phyloP scores from a whole-genome alignment of 2,888 invertebrate species.

The Parapristionchus giblindavisi region DNA sequence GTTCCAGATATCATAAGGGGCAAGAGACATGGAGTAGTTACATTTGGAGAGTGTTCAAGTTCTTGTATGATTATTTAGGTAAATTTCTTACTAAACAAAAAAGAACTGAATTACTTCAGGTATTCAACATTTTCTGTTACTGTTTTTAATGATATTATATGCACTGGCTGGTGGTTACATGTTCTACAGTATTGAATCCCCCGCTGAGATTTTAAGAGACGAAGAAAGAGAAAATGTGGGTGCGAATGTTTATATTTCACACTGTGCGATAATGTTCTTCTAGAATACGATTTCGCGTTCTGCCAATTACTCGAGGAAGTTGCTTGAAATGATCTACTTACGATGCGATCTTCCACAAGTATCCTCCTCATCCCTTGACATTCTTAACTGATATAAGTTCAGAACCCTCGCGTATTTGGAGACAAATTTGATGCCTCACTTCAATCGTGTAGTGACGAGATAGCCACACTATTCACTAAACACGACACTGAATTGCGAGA shows the following conservation, averaged over 20 bases:
- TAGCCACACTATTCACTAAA: neutral
- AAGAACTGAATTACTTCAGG: constrained; percentile 34
- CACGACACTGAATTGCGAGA: constrained; percentile 22
- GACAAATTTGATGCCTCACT: neutral
- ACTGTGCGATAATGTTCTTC: neutral
- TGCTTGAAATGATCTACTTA: constrained; percentile 21
- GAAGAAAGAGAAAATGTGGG: constrained; percentile 1
- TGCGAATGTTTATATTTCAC: neutral
- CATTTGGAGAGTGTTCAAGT: constrained; percentile 26
- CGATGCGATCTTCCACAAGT: constrained; percentile 28
- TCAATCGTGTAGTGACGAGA: neutral
- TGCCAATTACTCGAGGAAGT: constrained; percentile 12
- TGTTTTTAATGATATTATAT: constrained; percentile 41
- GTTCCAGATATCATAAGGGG: constrained; percentile 26
- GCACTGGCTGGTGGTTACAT: constrained; percentile 45
- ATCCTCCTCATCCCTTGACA: too few relatives aligned
- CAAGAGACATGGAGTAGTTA: constrained; percentile 22
- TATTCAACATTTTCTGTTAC: constrained; percentile 41
- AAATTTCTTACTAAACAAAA: neutral
- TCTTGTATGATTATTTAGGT: constrained; percentile 37
- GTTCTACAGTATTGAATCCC: constrained; percentile 44
- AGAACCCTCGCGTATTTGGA: constrained; percentile 1
- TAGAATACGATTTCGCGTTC: constrained; percentile 4
- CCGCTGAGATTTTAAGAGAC: constrained; percentile 22
- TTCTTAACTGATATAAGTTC: neutral